phyloP scores from a whole-genome alignment of 1,140 invertebrate genomes.

The Fopius arisanus region DNA sequence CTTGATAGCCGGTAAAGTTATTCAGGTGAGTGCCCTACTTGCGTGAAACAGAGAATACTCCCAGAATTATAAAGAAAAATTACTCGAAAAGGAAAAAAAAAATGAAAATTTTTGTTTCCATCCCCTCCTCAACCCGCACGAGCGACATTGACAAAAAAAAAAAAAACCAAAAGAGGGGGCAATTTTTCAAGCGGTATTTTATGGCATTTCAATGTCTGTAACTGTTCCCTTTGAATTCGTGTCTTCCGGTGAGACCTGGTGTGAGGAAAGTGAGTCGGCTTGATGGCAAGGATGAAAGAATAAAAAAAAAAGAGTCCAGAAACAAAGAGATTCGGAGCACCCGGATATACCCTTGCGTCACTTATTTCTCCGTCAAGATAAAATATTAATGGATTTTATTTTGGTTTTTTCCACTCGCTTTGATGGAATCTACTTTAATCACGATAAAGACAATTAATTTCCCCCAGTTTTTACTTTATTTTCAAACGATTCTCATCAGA shows the following conservation, averaged over 20 bases:
- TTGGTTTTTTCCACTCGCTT: not conserved
- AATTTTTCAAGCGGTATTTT: not conserved
- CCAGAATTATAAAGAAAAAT: not conserved
- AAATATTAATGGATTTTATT: not conserved
- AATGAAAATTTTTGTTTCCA: too few species aligned
- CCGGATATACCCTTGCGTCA: not conserved
- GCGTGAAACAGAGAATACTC: slow-evolving; percentile 19
- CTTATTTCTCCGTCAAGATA: not conserved
- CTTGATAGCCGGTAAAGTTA: slow-evolving; percentile 52
- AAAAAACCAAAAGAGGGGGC: not conserved
- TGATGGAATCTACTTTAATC: not conserved
- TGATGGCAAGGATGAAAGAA: not conserved
- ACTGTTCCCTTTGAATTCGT: not conserved
- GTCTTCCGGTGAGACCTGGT: not conserved
- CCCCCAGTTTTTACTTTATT: too few species aligned
- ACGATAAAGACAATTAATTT: too few species aligned
- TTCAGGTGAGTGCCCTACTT: slow-evolving; percentile 60
- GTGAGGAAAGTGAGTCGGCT: not conserved
- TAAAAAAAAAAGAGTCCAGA: too few species aligned
- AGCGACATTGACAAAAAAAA: too few species aligned
- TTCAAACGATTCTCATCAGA: too few species aligned
- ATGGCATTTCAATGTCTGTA: not conserved
- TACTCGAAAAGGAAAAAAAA: too few species aligned
- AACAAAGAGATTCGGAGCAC: slow-evolving; percentile 1
- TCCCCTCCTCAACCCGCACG: too few species aligned